Evolutionary conservation across 1,140 invertebrate species (phyloP).

Genomic region (Sogatella furcifera): DNA sequence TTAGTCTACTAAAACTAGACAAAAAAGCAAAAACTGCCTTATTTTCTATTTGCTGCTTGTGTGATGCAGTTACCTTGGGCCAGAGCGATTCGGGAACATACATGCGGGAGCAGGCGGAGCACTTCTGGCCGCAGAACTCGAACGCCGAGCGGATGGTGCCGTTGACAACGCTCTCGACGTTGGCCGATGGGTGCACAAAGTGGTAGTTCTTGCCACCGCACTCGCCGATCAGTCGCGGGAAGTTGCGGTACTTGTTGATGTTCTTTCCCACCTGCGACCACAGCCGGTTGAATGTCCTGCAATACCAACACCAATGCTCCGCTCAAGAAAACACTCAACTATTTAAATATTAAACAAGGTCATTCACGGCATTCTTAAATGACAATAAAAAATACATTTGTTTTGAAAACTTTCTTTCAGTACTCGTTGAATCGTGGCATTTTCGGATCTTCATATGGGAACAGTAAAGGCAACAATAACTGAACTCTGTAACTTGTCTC

Average conservation of each 20-base stretch:
- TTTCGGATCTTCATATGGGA: too few species aligned
- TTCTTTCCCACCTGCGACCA: slow-evolving; percentile 92
- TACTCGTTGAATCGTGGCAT: too few species aligned
- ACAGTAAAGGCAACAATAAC: too few species aligned
- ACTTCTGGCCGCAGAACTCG: slow-evolving; percentile 96
- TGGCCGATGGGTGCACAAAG: slow-evolving; percentile 86
- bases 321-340: not conserved
- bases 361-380: too few species aligned
- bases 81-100: slow-evolving; percentile 90
- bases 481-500: too few species aligned
- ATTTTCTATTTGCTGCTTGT: too few species aligned
- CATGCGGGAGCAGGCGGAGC: slow-evolving; percentile 93
- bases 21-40: too few species aligned
- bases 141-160: slow-evolving; percentile 85
- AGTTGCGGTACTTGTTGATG: slow-evolving; percentile 74
- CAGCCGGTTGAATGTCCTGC: slow-evolving; percentile 81
- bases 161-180: slow-evolving; percentile 70
- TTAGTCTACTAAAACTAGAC: too few species aligned
- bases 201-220: slow-evolving; percentile 99
- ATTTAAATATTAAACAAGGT: slow-evolving; percentile 5
- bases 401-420: too few species aligned
- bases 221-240: slow-evolving; percentile 89
- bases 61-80: slow-evolving; percentile 46
- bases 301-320: slow-evolving; percentile 22
- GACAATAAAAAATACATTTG: too few species aligned